Percentiles rank a stretch among this genome's conserved stretches.
phyloP scores from a whole-genome alignment of 2,113 vertebrate genomes.

The Mandrillus leucophaeus region DNA sequence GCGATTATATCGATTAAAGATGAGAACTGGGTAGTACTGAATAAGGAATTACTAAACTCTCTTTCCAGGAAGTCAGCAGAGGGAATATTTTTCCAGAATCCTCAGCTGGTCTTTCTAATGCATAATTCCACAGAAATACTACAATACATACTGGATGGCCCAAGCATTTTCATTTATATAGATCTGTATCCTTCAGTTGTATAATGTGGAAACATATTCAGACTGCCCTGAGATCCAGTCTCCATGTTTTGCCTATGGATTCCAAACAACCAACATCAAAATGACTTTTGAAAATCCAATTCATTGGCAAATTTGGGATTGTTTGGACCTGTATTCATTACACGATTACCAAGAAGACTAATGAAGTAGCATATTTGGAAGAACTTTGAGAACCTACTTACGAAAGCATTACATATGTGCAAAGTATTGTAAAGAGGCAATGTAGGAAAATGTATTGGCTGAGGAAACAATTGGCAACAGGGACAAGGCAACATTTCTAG shows the following conservation, averaged over 20 bases:
- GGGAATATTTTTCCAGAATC: background rate
- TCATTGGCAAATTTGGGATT: background rate
- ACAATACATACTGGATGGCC: no score
- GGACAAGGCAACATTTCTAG: background rate
- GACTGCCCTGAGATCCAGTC: background rate
- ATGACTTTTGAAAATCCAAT: background rate
- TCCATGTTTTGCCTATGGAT: background rate
- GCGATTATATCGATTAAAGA: background rate
- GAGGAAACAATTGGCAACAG: conserved; percentile 30
- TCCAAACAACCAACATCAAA: background rate
- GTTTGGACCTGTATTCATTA: background rate
- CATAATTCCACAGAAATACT: background rate
- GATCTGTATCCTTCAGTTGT: background rate
- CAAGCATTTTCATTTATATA: background rate
- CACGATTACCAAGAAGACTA: conserved; percentile 48
- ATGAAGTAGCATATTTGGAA: conserved; percentile 17
- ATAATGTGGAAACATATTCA: background rate
- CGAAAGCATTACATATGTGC: background rate
- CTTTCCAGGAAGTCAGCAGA: background rate
- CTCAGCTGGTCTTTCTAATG: background rate
- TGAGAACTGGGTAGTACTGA: background rate
- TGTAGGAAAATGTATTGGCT: background rate
- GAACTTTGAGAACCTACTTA: background rate
- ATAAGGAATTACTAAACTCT: background rate
- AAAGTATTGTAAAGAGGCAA: background rate